Base-by-base conservation (phyloP, 1,140 invertebrate genomes). In the Trichoplusia ni region DNA sequence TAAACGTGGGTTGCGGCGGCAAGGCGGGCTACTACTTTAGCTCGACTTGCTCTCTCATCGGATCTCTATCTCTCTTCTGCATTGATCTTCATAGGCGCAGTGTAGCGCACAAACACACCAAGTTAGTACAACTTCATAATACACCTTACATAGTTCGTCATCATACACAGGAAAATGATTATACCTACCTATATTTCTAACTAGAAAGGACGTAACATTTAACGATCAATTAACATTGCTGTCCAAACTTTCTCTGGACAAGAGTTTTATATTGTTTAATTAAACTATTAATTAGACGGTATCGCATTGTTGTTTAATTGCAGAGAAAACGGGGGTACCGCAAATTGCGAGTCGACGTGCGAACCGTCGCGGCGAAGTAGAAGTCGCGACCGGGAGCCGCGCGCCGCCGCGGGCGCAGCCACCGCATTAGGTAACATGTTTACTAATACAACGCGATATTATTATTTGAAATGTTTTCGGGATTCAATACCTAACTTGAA, bases 1-100 rank as follows among this genome's bases (percentile, higher is more conserved):
- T 96, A 72, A 96, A 96, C 81, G 92, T 94, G 6, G 92, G 93
- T 5, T 95, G 92, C 70, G 95, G 95, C 13, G 93, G 94, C 62
- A 94, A 95, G 74, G 93, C 94, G 5, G 95, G 95, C 4, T 97
- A 96, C 84, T 96, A 96, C 85, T 95, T 96, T 84, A 95, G 95
- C 78, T 95, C 95, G 2, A 93, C 94, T 1, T 95, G 95, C 75
- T 94, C 95, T 7, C 88, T 96, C 19, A 91, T 95, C 31, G 95
- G 95, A 8, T 95, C 94, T 59, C 90, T 96, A 51, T 93, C 94
- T 0, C 91, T 97, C 31, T 96, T 96, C 84, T 93, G 96, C 67
- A 95, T 96, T 51, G 95, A 96, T 77, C 89, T 96, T 18, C 95
- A 97, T 77, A 92, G 94, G 56, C 91, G 95, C 51, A 94, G 93